These are phyloP conservation scores for Eretmocerus hayati DNA, from an alignment of 2,888 invertebrate species.

Conservation along the genomic window DNA sequence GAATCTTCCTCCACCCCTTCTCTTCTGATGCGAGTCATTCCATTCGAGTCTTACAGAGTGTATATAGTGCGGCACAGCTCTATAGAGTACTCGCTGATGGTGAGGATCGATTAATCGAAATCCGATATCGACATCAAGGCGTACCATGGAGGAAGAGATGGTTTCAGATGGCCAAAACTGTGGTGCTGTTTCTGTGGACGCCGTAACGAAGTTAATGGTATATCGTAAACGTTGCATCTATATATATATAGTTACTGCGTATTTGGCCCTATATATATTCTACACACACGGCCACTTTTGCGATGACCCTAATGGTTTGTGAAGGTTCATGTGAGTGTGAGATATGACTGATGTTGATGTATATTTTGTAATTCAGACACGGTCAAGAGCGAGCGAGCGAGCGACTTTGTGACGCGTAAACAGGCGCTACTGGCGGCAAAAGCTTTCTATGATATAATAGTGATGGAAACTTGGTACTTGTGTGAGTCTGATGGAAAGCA, in stretches of 20 bases:
- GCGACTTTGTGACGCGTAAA: neutral
- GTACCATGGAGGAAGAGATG: neutral
- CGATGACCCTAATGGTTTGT: constrained; percentile 22
- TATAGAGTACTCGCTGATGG: no score
- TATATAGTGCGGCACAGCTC: no score
- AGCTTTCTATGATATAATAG: no score
- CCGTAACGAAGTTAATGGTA: constrained; percentile 39
- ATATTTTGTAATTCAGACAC: constrained; percentile 11
- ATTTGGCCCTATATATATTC: constrained; percentile 22
- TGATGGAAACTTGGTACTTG: no score
- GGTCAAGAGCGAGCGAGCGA: neutral
- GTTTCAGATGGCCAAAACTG: no score
- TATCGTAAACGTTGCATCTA: constrained; percentile 37
- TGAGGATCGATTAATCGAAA: constrained; percentile 45
- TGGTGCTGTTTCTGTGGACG: constrained; percentile 1
- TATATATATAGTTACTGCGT: no score
- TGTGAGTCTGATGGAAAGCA: no score
- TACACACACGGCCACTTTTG: constrained; percentile 31
- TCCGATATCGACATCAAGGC: constrained; percentile 36
- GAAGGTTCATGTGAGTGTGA: neutral
- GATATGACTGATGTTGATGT: neutral
- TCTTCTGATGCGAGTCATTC: no score
- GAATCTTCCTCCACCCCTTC: no score
- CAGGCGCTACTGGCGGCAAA: no score
- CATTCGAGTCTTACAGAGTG: no score